Conservation (phyloP, 2,113 vertebrate genomes). For the Rhabdomys dilectus region DNA sequence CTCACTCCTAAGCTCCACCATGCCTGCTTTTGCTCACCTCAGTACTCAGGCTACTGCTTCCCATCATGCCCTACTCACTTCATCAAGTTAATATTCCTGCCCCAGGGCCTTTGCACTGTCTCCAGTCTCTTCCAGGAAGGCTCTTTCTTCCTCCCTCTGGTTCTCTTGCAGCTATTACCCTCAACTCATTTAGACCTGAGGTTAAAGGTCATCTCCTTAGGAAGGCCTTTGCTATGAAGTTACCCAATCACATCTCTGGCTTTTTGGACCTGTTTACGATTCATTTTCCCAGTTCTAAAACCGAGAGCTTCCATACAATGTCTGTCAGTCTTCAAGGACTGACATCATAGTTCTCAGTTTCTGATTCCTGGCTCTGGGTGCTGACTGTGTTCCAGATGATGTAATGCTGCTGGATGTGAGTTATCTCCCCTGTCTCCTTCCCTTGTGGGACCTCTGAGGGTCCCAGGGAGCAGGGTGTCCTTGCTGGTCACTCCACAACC, state of each 20-base stretch:
- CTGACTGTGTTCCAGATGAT: neutral
- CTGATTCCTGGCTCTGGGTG: neutral
- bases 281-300: neutral
- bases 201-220: neutral
- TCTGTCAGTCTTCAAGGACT: neutral
- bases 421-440: neutral
- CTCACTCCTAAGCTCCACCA: neutral
- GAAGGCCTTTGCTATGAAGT: neutral
- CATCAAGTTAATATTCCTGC: neutral
- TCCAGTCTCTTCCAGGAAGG: neutral
- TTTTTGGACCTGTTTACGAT: neutral
- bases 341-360: neutral
- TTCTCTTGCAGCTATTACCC: fast-evolving
- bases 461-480: neutral
- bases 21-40: neutral
- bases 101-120: neutral
- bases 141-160: neutral
- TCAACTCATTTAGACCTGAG: neutral
- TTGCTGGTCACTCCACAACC: neutral
- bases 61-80: neutral
- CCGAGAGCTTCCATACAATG: neutral
- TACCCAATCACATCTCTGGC: neutral
- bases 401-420: neutral
- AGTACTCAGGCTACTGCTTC: fast-evolving
- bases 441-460: neutral